Conservation (phyloP, 2,797 vertebrate genomes). For the Chaenodraco wilsoni region DNA sequence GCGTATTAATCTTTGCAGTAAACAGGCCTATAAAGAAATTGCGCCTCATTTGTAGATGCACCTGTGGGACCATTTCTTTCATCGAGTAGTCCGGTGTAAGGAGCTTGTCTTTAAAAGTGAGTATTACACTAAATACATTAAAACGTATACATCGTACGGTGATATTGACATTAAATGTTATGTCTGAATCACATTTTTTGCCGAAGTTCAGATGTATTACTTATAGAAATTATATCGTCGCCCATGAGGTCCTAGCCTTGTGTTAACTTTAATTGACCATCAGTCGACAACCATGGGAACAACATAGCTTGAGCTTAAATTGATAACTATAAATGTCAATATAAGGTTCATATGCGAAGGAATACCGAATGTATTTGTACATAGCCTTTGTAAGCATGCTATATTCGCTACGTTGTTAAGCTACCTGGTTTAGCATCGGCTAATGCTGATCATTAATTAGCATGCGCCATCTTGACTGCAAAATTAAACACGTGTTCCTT, state of each 20-base stretch:
- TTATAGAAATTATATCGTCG: fast-evolving
- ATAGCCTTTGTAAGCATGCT: not conserved
- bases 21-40: conserved; percentile 3
- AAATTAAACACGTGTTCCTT: too few species aligned
- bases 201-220: not conserved
- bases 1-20: conserved; percentile 50
- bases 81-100: fast-evolving
- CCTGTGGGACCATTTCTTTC: fast-evolving
- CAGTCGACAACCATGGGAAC: fast-evolving
- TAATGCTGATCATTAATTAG: too few species aligned
- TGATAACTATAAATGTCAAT: not conserved
- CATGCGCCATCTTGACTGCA: too few species aligned
- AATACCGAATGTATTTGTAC: not conserved
- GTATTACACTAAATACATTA: not conserved
- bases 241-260: too few species aligned
- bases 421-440: not conserved
- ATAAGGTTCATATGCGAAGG: too few species aligned
- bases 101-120: not conserved
- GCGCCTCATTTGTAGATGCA: fast-evolving
- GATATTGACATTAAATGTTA: too few species aligned
- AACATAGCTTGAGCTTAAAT: too few species aligned
- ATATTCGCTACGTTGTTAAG: not conserved
- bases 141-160: not conserved
- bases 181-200: fast-evolving
- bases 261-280: not conserved